Evolutionary conservation across 2,888 invertebrate genomes (phyloP).

Genomic region (Meta bourneti): DNA sequence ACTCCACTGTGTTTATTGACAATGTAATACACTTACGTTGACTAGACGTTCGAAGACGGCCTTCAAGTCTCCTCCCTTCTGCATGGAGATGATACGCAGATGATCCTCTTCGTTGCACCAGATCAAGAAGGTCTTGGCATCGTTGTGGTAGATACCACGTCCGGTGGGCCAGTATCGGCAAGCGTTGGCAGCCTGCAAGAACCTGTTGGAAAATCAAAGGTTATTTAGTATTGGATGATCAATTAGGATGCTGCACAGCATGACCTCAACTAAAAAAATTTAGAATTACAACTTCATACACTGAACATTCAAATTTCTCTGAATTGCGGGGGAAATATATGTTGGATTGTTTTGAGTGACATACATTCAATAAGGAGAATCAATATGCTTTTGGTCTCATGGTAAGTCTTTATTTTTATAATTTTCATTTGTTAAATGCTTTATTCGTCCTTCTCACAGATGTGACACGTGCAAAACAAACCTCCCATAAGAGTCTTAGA

Average conservation of each 20-base stretch:
- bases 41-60: constrained; percentile 91
- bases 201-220: constrained; percentile 75
- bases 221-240: background rate
- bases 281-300: background rate
- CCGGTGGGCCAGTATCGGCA: constrained; percentile 98
- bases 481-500: too few species aligned
- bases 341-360: background rate
- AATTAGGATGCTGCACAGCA: too few species aligned
- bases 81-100: constrained; percentile 83
- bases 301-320: too few species aligned
- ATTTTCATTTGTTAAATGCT: too few species aligned
- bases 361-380: too few species aligned
- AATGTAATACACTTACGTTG: constrained; percentile 80
- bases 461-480: too few species aligned
- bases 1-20: too few species aligned
- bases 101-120: constrained; percentile 84
- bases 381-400: too few species aligned
- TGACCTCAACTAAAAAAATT: background rate
- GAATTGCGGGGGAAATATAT: background rate
- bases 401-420: too few species aligned
- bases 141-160: constrained; percentile 95
- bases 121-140: constrained; percentile 82
- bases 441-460: too few species aligned
- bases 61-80: constrained; percentile 81
- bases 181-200: constrained; percentile 91